Percentiles rank a stretch among this genome's conserved stretches.
Evolutionary conservation across 53 echinoderm and acorn worm species (phyloP).

Genomic region (Crossaster papposus): DNA sequence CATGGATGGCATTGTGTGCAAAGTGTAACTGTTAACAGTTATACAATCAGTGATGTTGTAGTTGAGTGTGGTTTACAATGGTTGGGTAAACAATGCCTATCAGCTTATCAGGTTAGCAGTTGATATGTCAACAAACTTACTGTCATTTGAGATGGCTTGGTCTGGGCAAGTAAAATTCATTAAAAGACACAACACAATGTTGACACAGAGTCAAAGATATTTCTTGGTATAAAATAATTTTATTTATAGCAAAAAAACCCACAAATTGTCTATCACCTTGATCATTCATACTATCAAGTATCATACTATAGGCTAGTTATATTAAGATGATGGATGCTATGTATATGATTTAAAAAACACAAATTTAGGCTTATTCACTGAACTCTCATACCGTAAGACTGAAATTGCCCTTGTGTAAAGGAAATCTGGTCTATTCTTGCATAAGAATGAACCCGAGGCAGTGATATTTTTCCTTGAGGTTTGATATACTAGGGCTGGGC

Average conservation of each 20-base stretch:
- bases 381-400: too few species aligned
- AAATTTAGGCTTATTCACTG: too few species aligned
- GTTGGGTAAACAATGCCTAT: conserved; percentile 16
- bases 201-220: background rate
- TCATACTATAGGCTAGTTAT: too few species aligned
- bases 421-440: background rate
- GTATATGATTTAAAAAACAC: too few species aligned
- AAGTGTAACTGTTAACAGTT: conserved; percentile 26
- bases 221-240: background rate
- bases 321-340: too few species aligned
- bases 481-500: background rate
- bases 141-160: conserved; percentile 17
- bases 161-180: background rate
- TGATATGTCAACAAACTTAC: conserved; percentile 31
- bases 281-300: too few species aligned
- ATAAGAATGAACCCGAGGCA: background rate
- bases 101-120: conserved; percentile 2
- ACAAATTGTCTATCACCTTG: too few species aligned
- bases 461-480: background rate
- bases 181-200: background rate
- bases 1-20: conserved; percentile 12
- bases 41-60: background rate
- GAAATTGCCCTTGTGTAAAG: too few species aligned
- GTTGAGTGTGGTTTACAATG: background rate
- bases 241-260: too few species aligned